Conservation (phyloP, 2,113 vertebrate genomes). For the Xiphophorus hellerii region DNA sequence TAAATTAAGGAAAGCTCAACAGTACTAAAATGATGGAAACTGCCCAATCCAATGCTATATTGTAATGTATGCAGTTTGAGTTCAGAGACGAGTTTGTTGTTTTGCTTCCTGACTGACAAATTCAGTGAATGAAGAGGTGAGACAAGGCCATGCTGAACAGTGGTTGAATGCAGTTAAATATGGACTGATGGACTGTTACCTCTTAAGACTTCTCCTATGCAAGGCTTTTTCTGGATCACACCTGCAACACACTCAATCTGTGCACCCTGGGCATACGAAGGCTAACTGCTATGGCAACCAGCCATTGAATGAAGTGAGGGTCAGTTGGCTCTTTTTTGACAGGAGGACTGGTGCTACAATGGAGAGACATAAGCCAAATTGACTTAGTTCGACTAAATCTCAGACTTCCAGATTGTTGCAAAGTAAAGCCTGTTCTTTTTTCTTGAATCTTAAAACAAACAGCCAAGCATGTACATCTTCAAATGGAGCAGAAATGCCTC, state of each 20-base stretch:
- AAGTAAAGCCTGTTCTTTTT: conserved; percentile 7
- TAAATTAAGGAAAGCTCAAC: too few species aligned
- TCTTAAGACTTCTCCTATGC: conserved; percentile 21
- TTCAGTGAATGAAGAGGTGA: neutral
- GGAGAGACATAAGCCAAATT: conserved; percentile 16
- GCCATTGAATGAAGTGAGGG: conserved; percentile 46
- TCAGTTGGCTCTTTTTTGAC: conserved; percentile 53
- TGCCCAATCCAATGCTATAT: neutral
- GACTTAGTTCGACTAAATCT: conserved; percentile 27
- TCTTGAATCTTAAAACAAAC: neutral
- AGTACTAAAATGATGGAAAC: neutral
- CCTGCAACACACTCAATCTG: conserved; percentile 22
- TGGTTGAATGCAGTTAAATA: neutral
- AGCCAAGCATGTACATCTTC: neutral
- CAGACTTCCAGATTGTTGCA: conserved; percentile 8
- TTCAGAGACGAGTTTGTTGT: neutral
- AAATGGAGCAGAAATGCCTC: conserved; percentile 1
- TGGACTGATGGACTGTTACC: conserved; percentile 4
- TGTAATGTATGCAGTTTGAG: neutral
- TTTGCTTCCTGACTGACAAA: neutral
- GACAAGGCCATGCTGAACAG: neutral
- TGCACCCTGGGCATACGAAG: conserved; percentile 34
- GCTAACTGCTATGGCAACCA: conserved; percentile 70
- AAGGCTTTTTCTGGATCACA: conserved; percentile 25
- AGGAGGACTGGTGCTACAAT: conserved; percentile 24